Evolutionary conservation across 2,797 vertebrate genomes (phyloP).

Genomic region (Acrossocheilus wenchowensis): DNA sequence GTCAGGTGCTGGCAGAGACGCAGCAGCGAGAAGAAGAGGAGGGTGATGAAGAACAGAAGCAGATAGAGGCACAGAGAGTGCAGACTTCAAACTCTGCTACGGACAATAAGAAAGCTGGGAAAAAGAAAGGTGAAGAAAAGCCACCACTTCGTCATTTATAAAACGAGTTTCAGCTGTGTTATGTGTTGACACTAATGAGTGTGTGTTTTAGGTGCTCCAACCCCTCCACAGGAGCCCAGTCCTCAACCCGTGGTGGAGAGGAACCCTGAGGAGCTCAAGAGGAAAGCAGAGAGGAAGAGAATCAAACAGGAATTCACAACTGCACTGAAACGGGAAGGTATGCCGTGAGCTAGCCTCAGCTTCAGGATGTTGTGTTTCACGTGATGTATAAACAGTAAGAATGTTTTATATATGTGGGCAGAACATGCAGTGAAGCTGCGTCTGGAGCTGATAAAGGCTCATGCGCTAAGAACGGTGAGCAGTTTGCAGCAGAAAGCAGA

Average conservation of each 20-base stretch:
- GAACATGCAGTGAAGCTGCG: slow-evolving; percentile 76
- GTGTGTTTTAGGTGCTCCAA: slow-evolving; percentile 56
- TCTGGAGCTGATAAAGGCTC: slow-evolving; percentile 82
- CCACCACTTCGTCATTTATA: background rate
- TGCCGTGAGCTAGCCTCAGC: background rate
- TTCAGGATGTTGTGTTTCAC: slow-evolving; percentile 12
- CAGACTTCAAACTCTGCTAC: slow-evolving; percentile 55
- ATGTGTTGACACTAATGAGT: background rate
- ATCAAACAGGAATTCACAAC: slow-evolving; percentile 81
- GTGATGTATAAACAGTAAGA: slow-evolving; percentile 19
- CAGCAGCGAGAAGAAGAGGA: slow-evolving; percentile 73
- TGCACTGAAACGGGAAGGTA: slow-evolving; percentile 86
- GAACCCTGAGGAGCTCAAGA: slow-evolving; percentile 64
- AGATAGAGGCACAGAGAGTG: slow-evolving; percentile 62
- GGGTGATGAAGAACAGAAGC: slow-evolving; percentile 70
- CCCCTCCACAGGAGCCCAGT: slow-evolving; percentile 56
- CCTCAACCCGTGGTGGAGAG: slow-evolving; percentile 66
- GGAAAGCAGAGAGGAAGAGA: slow-evolving; percentile 70
- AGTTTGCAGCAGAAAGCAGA: slow-evolving; percentile 77
- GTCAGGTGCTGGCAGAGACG: slow-evolving; percentile 69
- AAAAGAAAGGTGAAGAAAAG: slow-evolving; percentile 77
- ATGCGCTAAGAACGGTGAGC: slow-evolving; percentile 76
- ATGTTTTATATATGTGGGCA: slow-evolving; percentile 65
- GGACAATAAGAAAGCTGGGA: slow-evolving; percentile 71
- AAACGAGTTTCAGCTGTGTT: background rate